Percentiles rank a stretch among this genome's conserved stretches.
Conservation (phyloP, 2,888 invertebrate species). For the Cryptus armator region DNA sequence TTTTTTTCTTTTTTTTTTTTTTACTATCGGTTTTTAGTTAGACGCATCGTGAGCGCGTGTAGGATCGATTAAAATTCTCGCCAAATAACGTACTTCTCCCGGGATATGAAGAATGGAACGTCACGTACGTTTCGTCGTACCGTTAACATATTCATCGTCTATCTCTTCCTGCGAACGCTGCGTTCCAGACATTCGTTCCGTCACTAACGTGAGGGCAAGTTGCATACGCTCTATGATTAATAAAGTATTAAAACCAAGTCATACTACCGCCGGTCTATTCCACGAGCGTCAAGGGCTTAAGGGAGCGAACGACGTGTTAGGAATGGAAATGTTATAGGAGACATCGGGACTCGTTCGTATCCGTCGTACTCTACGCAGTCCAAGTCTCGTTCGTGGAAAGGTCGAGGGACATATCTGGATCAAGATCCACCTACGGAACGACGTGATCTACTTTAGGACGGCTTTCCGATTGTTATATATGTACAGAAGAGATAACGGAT, state of each 20-base stretch:
- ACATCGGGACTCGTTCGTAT: conserved; percentile 38
- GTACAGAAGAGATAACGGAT: background rate
- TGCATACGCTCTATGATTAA: conserved; percentile 16
- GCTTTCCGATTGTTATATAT: conserved; percentile 14
- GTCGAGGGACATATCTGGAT: conserved; percentile 42
- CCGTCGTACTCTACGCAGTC: conserved; percentile 40
- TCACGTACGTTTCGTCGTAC: conserved; percentile 22
- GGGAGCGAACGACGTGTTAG: conserved; percentile 65
- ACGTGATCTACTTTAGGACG: conserved; percentile 31
- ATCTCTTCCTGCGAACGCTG: background rate
- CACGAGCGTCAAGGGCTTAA: conserved; percentile 53
- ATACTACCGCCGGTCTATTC: conserved; percentile 44
- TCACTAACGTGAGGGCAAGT: conserved; percentile 11
- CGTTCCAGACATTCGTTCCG: conserved; percentile 28
- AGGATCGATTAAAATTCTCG: conserved; percentile 14
- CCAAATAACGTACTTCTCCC: conserved; percentile 16
- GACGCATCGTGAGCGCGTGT: conserved; percentile 10
- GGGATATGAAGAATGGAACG: conserved; percentile 34
- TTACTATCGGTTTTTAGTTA: background rate
- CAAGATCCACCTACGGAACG: conserved; percentile 40
- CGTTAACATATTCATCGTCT: conserved; percentile 27
- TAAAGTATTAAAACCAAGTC: conserved; percentile 27
- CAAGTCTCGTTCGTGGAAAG: conserved; percentile 56
- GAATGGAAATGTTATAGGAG: conserved; percentile 48
- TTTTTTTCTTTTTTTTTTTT: background rate